Evolutionary conservation across 2,888 invertebrate species (phyloP).

Genomic region (Choristoneura rosaceana): DNA sequence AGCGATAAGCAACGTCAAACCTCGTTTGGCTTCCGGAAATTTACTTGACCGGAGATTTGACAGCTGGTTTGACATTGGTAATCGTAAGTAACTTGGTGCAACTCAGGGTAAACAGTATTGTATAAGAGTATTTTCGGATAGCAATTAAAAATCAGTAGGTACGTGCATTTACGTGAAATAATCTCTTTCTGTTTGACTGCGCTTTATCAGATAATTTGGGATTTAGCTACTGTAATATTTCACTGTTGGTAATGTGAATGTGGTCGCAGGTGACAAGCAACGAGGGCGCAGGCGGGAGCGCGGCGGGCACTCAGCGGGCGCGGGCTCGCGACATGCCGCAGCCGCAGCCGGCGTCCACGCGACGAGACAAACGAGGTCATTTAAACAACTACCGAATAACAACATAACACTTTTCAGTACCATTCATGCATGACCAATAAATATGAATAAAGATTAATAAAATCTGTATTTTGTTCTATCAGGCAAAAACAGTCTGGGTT

Average conservation of each 20-base stretch:
- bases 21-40: no score
- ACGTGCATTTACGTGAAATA: no score
- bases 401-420: not conserved
- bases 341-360: conserved; percentile 81
- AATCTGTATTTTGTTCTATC: conserved; percentile 31
- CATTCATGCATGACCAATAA: not conserved
- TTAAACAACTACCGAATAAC: not conserved
- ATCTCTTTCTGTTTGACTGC: no score
- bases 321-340: conserved; percentile 87
- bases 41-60: no score
- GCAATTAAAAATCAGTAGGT: not conserved
- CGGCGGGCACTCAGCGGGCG: conserved; percentile 86
- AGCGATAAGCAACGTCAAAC: no score
- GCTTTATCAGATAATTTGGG: no score
- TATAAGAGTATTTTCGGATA: not conserved
- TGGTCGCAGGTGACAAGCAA: conserved; percentile 58
- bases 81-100: no score
- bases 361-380: conserved; percentile 80
- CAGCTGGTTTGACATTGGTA: no score
- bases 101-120: no score
- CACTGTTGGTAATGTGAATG: not conserved
- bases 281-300: conserved; percentile 77
- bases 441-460: not conserved
- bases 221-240: not conserved
- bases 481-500: conserved; percentile 88